phyloP scores from a whole-genome alignment of 2,797 vertebrate species.

The Limosa lapponica region DNA sequence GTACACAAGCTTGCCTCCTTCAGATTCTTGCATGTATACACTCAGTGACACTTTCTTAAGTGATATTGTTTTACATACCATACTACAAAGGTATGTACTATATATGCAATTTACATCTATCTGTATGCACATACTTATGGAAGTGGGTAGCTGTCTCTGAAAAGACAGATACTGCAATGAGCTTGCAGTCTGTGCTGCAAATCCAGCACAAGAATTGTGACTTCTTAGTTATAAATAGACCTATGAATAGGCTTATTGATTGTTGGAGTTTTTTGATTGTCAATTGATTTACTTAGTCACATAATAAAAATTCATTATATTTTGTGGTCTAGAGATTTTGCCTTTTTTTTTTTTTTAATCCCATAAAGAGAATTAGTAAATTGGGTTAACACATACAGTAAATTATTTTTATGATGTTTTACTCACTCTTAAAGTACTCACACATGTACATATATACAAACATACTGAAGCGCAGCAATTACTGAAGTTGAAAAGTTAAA shows the following conservation, averaged over 20 bases:
- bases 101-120: conserved; percentile 25
- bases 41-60: conserved; percentile 15
- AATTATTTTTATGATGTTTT: neutral
- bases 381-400: neutral
- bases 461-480: neutral
- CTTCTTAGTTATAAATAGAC: conserved; percentile 26
- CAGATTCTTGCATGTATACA: neutral
- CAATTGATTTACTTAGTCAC: neutral
- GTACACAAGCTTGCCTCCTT: neutral
- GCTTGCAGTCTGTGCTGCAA: conserved; percentile 21
- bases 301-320: conserved; percentile 24
- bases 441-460: neutral
- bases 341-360: neutral
- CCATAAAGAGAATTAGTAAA: neutral
- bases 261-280: neutral
- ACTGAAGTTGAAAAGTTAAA: neutral
- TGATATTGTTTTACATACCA: conserved; percentile 20
- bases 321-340: neutral
- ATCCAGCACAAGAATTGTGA: conserved; percentile 23
- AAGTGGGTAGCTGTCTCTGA: conserved; percentile 4
- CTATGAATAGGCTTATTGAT: neutral
- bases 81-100: neutral
- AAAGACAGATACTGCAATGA: conserved; percentile 30
- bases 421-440: neutral
- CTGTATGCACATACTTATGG: conserved; percentile 30